phyloP scores from a whole-genome alignment of 1,140 invertebrate species.

The Heterodera carotae region DNA sequence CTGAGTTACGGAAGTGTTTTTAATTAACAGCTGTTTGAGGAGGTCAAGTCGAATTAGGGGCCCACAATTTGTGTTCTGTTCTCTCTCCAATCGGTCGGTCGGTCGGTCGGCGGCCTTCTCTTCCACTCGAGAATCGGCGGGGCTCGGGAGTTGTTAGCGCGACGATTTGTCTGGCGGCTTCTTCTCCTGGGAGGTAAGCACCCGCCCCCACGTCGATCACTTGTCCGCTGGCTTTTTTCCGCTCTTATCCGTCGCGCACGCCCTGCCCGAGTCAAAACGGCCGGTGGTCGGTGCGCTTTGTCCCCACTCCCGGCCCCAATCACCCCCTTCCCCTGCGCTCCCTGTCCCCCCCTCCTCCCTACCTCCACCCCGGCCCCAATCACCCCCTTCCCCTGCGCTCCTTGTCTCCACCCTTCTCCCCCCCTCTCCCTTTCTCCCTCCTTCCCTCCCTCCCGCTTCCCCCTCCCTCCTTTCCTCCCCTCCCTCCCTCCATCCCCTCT shows the following conservation, averaged over 20 bases:
- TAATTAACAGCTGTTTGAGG: conserved; percentile 1
- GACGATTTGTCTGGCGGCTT: not conserved
- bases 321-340: not conserved
- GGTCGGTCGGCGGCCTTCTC: no score
- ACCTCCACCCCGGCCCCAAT: no score
- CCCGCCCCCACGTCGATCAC: not conserved
- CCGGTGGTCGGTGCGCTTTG: not conserved
- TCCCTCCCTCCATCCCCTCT: no score
- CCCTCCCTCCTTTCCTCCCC: no score
- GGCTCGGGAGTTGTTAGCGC: not conserved
- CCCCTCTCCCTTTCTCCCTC: no score
- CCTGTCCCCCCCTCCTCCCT: not conserved
- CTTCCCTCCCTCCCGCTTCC: no score
- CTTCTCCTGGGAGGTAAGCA: not conserved
- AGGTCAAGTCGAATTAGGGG: not conserved
- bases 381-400: not conserved
- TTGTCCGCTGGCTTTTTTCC: not conserved
- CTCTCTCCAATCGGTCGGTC: not conserved
- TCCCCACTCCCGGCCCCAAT: not conserved
- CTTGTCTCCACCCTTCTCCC: not conserved
- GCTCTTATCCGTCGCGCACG: not conserved
- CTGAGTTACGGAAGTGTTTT: not conserved
- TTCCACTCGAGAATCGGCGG: no score
- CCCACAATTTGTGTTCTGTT: conserved; percentile 1
- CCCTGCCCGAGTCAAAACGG: not conserved